These are phyloP conservation scores for Ceratoteleas bidentatus DNA, from an alignment of 1,140 invertebrate genomes.

Conservation along the genomic window DNA sequence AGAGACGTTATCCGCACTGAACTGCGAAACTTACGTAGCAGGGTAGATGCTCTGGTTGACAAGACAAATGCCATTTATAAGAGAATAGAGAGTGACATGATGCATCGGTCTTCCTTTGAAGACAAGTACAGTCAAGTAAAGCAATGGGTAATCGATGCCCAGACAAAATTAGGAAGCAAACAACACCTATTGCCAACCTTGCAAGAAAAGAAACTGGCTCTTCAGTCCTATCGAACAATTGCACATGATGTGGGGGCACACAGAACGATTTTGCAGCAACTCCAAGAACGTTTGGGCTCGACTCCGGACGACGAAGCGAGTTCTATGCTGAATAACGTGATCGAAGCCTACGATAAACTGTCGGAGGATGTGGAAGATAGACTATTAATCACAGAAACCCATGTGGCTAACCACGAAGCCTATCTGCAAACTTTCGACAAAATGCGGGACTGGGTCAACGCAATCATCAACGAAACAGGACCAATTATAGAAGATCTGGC, in stretches of 20 bases:
- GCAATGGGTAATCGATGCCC: slow-evolving; percentile 89
- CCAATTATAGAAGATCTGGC: slow-evolving; percentile 86
- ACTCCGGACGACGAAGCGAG: slow-evolving; percentile 89
- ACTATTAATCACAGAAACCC: slow-evolving; percentile 85
- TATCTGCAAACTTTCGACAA: slow-evolving; percentile 90
- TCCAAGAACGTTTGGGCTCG: slow-evolving; percentile 88
- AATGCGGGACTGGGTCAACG: slow-evolving; percentile 87
- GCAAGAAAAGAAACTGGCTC: slow-evolving; percentile 91
- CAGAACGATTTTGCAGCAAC: slow-evolving; percentile 88
- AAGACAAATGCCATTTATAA: slow-evolving; percentile 92
- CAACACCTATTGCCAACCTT: slow-evolving; percentile 88
- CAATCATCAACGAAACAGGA: slow-evolving; percentile 86
- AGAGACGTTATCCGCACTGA: slow-evolving; percentile 92
- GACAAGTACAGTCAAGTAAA: slow-evolving; percentile 92
- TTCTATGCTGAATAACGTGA: slow-evolving; percentile 85
- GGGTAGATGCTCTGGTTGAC: slow-evolving; percentile 92
- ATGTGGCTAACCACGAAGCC: slow-evolving; percentile 90
- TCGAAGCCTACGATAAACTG: slow-evolving; percentile 86
- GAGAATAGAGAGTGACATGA: slow-evolving; percentile 91
- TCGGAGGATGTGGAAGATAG: slow-evolving; percentile 86
- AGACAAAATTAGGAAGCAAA: slow-evolving; percentile 86
- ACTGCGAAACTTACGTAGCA: slow-evolving; percentile 89
- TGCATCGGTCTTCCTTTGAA: slow-evolving; percentile 94
- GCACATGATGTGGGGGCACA: slow-evolving; percentile 92
- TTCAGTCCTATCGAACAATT: slow-evolving; percentile 88